A percentile compares a stretch with the other conserved stretches of the same genome.
phyloP scores from a whole-genome alignment of 1,140 invertebrate genomes.

The Panulirus ornatus region DNA sequence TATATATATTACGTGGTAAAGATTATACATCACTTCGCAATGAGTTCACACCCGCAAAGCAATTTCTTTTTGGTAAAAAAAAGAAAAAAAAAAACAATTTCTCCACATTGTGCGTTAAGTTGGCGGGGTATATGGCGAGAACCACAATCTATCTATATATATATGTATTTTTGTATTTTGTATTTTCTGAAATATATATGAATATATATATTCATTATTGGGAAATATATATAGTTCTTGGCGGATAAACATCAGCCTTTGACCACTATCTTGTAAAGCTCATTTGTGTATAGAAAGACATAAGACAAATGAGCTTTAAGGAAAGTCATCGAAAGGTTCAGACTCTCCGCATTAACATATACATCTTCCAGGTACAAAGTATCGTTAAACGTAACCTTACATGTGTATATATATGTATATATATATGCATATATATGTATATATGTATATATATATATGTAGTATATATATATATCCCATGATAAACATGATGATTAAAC shows the following conservation, averaged over 20 bases:
- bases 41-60: background rate
- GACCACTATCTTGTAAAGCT: background rate
- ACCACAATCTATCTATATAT: conserved; percentile 12
- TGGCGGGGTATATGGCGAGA: background rate
- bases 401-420: no score
- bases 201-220: background rate
- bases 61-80: background rate
- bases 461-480: no score
- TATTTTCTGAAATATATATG: background rate
- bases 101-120: conserved; percentile 33
- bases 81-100: background rate
- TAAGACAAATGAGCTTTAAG: conserved; percentile 1
- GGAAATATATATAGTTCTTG: background rate
- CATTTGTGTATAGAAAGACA: background rate
- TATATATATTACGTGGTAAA: background rate
- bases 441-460: no score
- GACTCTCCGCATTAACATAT: conserved; percentile 20
- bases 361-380: background rate
- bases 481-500: no score
- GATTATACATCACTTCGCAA: background rate
- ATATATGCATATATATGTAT: no score
- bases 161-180: background rate
- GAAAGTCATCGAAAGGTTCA: background rate
- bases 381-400: no score
- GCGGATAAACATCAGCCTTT: conserved; percentile 34